Evolutionary conservation across 1,140 invertebrate species (phyloP), one percentile per base, ranked within the genome.

Genomic region (Aphidius gifuensis): DNA sequence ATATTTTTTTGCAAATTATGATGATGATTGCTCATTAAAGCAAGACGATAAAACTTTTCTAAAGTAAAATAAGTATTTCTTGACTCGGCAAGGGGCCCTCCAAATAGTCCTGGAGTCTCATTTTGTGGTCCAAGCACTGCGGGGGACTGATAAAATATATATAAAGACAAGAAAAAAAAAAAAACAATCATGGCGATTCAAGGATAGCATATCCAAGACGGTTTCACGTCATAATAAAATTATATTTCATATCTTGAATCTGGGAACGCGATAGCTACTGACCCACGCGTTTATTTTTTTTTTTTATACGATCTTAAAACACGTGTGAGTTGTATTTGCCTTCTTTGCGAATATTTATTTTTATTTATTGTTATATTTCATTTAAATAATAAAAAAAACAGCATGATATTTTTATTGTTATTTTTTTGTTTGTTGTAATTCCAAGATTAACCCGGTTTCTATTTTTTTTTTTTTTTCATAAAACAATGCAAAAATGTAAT

Each of bases 171-270:
- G 16, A 16, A 16, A 16, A 16, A 16, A 32, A 32, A 32, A 32
- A 32, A 3, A 2, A 32, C 4, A 32, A 32, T 32, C 16, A 32
- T 32, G 46, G 44, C 56, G 64, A 66, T 66, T 66, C 57, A 66
- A 62, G 64, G 64, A 66, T 66, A 66, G 58, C 60, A 45, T 56
- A 2, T 4, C 40, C 53, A 60, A 48, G 64, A 66, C 64, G 64
- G 64, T 57, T 55, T 62, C 64, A 66, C 60, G 64, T 66, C 64
- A 66, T 66, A 66, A 66, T 66, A 66, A 66, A 66, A 66, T 66
- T 66, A 66, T 62, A 62, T 66, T 62, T 45, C 64, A 60, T 66
- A 66, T 66, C 64, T 66, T 39, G 60, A 66, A 66, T 62, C 60
- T 61, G 60, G 64, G 60, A 66, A 66, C 57, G 60, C 64, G 64